Evolutionary conservation across 2,797 vertebrate genomes (phyloP), one percentile per base, ranked within the genome.

Genomic region (Eospalax fontanierii): DNA sequence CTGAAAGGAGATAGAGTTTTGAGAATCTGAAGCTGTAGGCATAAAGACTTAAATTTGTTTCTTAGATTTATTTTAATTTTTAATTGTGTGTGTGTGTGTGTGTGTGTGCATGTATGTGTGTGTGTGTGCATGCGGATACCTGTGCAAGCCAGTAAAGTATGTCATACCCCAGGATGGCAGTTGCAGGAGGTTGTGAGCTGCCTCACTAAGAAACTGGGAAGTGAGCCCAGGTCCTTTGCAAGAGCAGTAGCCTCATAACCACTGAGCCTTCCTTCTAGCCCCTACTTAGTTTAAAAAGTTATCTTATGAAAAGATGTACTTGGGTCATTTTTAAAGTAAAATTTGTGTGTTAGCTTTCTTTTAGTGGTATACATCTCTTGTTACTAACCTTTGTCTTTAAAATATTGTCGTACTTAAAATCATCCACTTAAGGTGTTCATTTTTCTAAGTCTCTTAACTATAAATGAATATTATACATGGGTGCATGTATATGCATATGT

Each of bases 311-410:
- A 79, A 43, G 30, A 19, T n/a, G 33, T 54, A 54, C 35, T 92
- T 68, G 15, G 14, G 3, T 87, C 18, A 83, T 40, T 68, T 74
- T 68, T 54, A 82, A 81, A 95, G 43, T 82, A 35, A 75, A 90
- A 81, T 81, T 83, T 89, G 50, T 54, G 8, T 54, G 2, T 54
- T 54, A 46, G 11, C 46, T 46, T 6, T 74, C 57, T 38, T 50
- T 80, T 92, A 74, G 35, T 74, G 33, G 59, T 35, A 80, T 46
- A 43, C 6, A 46, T 28, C 38, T n/a, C 38, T 85, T 40, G 71
- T 95, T 9, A 65, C 28, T 91, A 68, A 68, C 40, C 12, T 28
- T 88, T 87, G 86, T 63, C 2, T 63, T 88, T 83, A 70, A 70
- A 85, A 81, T 33, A 70, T 18, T 40, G 71, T 24, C 28, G 12